These are phyloP conservation scores for Podarcis lilfordi DNA, from an alignment of 2,797 vertebrate genomes.

Conservation along the genomic window DNA sequence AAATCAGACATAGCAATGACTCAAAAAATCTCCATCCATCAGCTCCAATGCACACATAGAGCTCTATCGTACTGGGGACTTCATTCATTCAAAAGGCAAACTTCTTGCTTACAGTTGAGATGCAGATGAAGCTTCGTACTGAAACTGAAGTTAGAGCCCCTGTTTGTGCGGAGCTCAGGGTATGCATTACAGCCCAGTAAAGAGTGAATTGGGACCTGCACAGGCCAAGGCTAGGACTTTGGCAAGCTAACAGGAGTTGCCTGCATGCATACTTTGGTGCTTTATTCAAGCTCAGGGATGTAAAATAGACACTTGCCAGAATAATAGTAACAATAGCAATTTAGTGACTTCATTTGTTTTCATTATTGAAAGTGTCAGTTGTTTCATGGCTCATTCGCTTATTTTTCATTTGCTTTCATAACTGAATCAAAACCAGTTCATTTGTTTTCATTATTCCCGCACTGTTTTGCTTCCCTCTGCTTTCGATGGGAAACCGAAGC, in stretches of 20 bases:
- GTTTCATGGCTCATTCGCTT: neutral
- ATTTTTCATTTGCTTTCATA: neutral
- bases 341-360: neutral
- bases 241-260: neutral
- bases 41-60: too few species aligned
- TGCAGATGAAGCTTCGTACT: too few species aligned
- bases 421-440: neutral
- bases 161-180: too few species aligned
- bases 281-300: neutral
- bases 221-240: neutral
- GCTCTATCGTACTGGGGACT: too few species aligned
- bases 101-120: too few species aligned
- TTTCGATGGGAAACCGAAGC: neutral
- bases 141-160: too few species aligned
- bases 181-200: neutral
- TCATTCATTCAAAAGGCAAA: too few species aligned
- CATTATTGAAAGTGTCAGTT: neutral
- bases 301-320: neutral
- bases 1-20: too few species aligned
- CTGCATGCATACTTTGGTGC: neutral
- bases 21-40: too few species aligned
- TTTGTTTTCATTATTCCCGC: neutral
- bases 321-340: too few species aligned
- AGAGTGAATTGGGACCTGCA: neutral
- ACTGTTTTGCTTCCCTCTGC: neutral